Evolutionary conservation across 2,797 vertebrate species (phyloP), one percentile per base, ranked within the genome.

Genomic region (Gadopsis bispinosus): DNA sequence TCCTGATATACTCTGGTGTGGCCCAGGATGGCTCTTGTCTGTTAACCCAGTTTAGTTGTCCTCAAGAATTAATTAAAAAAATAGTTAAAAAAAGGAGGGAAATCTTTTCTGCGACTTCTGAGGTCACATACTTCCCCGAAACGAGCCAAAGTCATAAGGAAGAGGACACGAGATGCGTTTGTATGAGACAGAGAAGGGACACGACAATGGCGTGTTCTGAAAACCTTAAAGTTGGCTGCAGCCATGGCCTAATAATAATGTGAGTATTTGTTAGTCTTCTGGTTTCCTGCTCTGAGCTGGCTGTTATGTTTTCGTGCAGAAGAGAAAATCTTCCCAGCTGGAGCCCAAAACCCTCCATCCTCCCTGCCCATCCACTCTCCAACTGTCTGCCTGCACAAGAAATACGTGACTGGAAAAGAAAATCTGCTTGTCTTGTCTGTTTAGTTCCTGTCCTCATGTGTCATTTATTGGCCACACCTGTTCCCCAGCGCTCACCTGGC

Each of bases 61-160:
- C 41, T 35, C 69, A 26, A 65, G 10, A 62, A 45, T 60, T 33
- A 53, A 22, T 54, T 73, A 6, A 14, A 41, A 26, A 26, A 26
- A 26, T 26, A 35, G 3, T 35, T 5, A 35, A 35, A 35, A 72
- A 50, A 31, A 14, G 29, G 22, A 48, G 47, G 35, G 14, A 33
- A 37, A 69, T 22, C 13, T 22, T 79, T 69, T 56, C 4, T 51
- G 7, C n/a, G 14, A 41, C 14, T n/a, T 60, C 7, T 14, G 54
- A 78, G 80, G 81, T 80, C 76, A 67, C 41, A 67, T 48, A 31
- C 37, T 81, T 80, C 29, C 73, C 69, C 63, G 62, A 83, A 56
- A 58, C 55, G 33, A 73, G 71, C 72, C 54, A 54, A 53, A 64
- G 58, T 66, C 33, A 55, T 0, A 29, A 68, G 63, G 48, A 61